These are phyloP conservation scores for Polia nebulosa DNA, from an alignment of 2,888 invertebrate species.

Conservation along the genomic window DNA sequence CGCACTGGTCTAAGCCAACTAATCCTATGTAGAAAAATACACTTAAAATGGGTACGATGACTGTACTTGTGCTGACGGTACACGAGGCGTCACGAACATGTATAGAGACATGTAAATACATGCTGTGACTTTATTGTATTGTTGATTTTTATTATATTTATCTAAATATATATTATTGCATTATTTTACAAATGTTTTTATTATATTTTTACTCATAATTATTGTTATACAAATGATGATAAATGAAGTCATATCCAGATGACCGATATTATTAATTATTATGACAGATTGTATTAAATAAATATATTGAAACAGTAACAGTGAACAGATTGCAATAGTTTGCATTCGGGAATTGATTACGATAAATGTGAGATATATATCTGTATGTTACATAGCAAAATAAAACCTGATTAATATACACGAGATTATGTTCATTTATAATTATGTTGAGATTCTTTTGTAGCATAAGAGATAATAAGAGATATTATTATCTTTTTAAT, in stretches of 20 bases:
- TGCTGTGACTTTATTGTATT: constrained; percentile 85
- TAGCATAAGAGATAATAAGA: constrained; percentile 81
- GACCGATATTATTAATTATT: constrained; percentile 79
- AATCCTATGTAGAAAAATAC: constrained; percentile 76
- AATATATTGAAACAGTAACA: constrained; percentile 52
- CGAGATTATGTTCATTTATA: constrained; percentile 64
- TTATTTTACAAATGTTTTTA: constrained; percentile 76
- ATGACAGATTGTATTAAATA: constrained; percentile 69
- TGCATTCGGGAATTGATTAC: constrained; percentile 87
- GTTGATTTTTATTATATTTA: constrained; percentile 80
- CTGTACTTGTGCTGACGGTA: constrained; percentile 75
- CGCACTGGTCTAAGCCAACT: constrained; percentile 79
- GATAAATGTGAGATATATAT: constrained; percentile 67
- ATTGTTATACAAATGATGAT: constrained; percentile 81
- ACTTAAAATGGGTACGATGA: constrained; percentile 84
- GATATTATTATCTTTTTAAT: constrained; percentile 77
- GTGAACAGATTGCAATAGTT: constrained; percentile 77
- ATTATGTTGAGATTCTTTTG: constrained; percentile 69
- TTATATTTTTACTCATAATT: constrained; percentile 69
- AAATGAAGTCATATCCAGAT: constrained; percentile 84
- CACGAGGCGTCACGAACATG: constrained; percentile 72
- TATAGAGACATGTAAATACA: constrained; percentile 78
- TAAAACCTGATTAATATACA: constrained; percentile 66
- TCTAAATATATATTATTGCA: constrained; percentile 68
- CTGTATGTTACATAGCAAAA: constrained; percentile 71